Conservation (phyloP, 2,888 invertebrate species). For the Ichneumon xanthorius region DNA sequence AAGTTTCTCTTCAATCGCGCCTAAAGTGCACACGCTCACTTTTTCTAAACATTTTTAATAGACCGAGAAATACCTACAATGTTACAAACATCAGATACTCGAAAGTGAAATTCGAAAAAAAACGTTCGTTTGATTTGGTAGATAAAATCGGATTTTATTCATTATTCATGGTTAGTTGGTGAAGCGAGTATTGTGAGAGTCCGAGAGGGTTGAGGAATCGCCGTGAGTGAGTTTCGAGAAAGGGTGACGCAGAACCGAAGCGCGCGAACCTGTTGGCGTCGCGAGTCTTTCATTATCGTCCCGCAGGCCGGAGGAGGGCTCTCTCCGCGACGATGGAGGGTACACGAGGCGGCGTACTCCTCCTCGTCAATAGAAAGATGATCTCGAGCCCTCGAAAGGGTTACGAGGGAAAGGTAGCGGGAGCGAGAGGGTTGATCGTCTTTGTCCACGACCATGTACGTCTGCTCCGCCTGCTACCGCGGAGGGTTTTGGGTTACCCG, state of each 20-base stretch:
- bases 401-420: constrained; percentile 40
- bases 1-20: too few relatives aligned
- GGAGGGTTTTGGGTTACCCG: constrained; percentile 81
- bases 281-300: constrained; percentile 71
- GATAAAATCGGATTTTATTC: neutral
- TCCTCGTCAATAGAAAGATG: constrained; percentile 82
- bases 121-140: neutral
- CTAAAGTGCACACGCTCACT: too few relatives aligned
- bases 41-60: too few relatives aligned
- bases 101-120: neutral
- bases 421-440: constrained; percentile 61
- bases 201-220: constrained; percentile 24
- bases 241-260: constrained; percentile 49
- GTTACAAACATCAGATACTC: too few relatives aligned
- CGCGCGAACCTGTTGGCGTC: constrained; percentile 48
- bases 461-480: constrained; percentile 71
- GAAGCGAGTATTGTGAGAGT: neutral
- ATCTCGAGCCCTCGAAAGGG: constrained; percentile 75
- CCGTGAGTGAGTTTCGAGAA: constrained; percentile 48
- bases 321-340: constrained; percentile 33
- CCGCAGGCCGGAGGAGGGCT: constrained; percentile 65
- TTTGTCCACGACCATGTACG: constrained; percentile 81
- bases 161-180: neutral
- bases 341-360: constrained; percentile 24
- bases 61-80: too few relatives aligned